Conservation (phyloP, 2,797 vertebrate species). For the Phoxinus dragarum region DNA sequence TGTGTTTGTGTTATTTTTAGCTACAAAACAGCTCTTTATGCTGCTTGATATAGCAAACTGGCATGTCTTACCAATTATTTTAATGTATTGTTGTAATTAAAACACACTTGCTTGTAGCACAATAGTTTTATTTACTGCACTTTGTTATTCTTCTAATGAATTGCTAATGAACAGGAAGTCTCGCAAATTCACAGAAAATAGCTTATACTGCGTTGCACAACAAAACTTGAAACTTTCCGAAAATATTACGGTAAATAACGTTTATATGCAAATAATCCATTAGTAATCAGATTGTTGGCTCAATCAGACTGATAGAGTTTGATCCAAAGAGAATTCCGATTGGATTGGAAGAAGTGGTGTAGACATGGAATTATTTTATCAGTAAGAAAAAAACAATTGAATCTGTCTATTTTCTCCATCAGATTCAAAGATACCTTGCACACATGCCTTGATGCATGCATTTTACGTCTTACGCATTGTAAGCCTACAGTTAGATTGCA, state of each 20-base stretch:
- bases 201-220: too few species aligned
- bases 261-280: neutral
- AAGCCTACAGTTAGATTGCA: neutral
- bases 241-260: too few species aligned
- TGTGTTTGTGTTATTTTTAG: neutral
- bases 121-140: neutral
- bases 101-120: neutral
- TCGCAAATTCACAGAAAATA: too few species aligned
- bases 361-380: too few species aligned
- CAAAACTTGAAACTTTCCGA: too few species aligned
- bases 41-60: neutral
- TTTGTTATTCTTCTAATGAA: neutral
- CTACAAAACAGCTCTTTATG: neutral
- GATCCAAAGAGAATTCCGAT: too few species aligned
- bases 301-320: neutral
- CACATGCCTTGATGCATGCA: too few species aligned
- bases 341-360: neutral
- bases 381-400: too few species aligned
- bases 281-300: neutral
- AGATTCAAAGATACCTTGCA: too few species aligned
- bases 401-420: too few species aligned
- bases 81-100: neutral
- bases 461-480: neutral
- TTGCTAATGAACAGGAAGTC: too few species aligned
- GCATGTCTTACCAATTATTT: neutral